phyloP scores from a whole-genome alignment of 2,888 invertebrate genomes.

The Agonopterix heracliana region DNA sequence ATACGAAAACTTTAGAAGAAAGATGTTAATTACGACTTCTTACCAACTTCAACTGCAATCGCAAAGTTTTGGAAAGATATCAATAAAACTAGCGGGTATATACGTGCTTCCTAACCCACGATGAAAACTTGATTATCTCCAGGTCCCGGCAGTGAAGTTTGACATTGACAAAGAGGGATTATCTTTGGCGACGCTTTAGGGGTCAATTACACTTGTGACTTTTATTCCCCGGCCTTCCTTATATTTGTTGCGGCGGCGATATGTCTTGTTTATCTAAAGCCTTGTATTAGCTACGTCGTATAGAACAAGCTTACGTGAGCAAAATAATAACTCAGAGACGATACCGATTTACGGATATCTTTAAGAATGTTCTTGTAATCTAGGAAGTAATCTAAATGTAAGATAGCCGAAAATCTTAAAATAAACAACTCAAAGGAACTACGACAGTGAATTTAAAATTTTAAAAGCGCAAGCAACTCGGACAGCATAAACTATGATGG shows the following conservation, averaged over 20 bases:
- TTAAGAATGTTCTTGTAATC: no score
- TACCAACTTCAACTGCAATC: no score
- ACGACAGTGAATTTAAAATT: slow-evolving; percentile 28
- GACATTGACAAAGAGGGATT: no score
- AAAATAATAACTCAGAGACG: slow-evolving; percentile 2
- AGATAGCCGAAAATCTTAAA: background rate
- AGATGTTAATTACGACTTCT: no score
- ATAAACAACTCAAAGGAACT: background rate
- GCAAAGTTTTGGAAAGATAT: no score
- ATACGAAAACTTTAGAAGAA: background rate
- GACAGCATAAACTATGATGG: slow-evolving; percentile 44
- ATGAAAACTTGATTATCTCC: no score
- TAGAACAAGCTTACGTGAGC: slow-evolving; percentile 5
- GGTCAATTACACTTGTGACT: background rate
- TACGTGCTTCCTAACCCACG: no score
- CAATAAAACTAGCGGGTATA: no score
- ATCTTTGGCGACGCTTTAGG: no score
- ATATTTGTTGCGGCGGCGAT: slow-evolving; percentile 4
- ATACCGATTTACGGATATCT: no score
- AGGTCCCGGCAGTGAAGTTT: no score
- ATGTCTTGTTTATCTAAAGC: slow-evolving; percentile 11
- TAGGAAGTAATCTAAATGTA: no score
- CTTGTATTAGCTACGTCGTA: slow-evolving; percentile 5
- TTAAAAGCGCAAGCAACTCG: slow-evolving; percentile 34
- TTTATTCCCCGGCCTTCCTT: background rate